Evolutionary conservation across 2,797 vertebrate species (phyloP), one percentile per base, ranked within the genome.

Genomic region (Lacerta agilis): DNA sequence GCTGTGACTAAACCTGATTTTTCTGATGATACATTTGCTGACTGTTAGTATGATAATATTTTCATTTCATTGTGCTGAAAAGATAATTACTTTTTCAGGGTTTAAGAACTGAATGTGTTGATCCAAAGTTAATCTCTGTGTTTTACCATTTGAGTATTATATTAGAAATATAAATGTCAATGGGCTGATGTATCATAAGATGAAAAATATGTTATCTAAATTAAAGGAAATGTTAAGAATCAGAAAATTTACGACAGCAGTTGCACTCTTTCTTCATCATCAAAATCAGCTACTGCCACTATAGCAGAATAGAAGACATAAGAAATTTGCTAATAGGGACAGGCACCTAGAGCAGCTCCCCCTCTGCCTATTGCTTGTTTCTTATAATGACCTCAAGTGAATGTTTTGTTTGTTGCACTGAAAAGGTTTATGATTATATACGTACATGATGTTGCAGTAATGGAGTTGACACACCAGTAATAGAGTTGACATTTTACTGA

Each of bases 401-500:
- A 76, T 36, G 78, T 3, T 4, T 89, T 36, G 13, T 93, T 90
- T 94, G 94, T 93, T 92, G 89, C 83, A 45, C 27, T 89, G 88
- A 89, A 86, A 89, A 82, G 79, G 27, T 85, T 89, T 86, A 43
- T 86, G 88, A 82, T 89, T 89, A 89, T 77, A 77, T 64, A 41
- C 38, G 38, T 41, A 86, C 25, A 87, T 72, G 92, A 92, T 80
- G 82, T 86, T 93, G 82, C 94, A 81, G 93, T 95, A 95, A 95
- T 95, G 91, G 95, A 94, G 91, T 95, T 95, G 95, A 95, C 95
- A 95, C 90, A 89, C 93, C 66, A 91, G 88, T 94, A 95, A 95
- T 95, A 91, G 95, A 95, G 95, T 94, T 96, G 95, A 96, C 95
- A 94, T 95, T 95, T 95, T 95, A 91, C 93, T 95, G 94, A 94